Percentiles rank a stretch among this genome's conserved stretches.
These are phyloP conservation scores for Microctenopoma lineatum DNA, from an alignment of 2,797 vertebrate species.

Conservation along the genomic window DNA sequence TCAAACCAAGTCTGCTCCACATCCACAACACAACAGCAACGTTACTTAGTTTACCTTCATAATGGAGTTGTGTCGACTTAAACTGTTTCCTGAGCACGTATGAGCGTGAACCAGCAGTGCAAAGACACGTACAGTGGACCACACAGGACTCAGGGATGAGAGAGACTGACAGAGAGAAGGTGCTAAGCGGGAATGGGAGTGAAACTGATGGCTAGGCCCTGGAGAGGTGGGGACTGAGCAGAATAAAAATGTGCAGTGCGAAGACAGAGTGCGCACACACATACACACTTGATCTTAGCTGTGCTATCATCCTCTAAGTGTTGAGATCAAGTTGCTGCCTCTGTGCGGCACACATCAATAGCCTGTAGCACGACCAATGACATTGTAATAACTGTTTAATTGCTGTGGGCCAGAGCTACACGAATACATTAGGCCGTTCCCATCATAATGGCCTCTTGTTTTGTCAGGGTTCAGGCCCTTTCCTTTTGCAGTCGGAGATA, in stretches of 20 bases:
- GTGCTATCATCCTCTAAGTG: constrained; percentile 59
- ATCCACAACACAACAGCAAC: neutral
- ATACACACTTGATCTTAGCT: constrained; percentile 13
- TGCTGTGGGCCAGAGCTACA: constrained; percentile 55
- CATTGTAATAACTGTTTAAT: constrained; percentile 73
- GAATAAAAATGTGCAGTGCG: constrained; percentile 36
- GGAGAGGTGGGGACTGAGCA: constrained; percentile 33
- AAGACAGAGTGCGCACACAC: constrained; percentile 28
- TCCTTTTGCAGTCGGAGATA: constrained; percentile 9
- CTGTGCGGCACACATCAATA: constrained; percentile 47
- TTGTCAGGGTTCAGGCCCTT: constrained; percentile 41
- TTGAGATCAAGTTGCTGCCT: constrained; percentile 59
- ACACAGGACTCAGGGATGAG: constrained; percentile 2
- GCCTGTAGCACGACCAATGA: constrained; percentile 58
- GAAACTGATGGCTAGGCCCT: constrained; percentile 30
- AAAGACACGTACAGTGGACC: constrained; percentile 6
- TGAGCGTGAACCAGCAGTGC: neutral
- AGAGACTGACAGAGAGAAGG: neutral
- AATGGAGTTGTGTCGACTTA: no score
- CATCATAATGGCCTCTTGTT: constrained; percentile 48
- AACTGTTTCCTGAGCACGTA: no score
- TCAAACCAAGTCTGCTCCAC: no score
- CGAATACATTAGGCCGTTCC: constrained; percentile 45
- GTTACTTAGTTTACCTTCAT: neutral
- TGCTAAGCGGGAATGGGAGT: constrained; percentile 13